A percentile compares a stretch with the other conserved stretches of the same genome.
These are phyloP conservation scores for Gymnorhina tibicen DNA, from an alignment of 2,113 vertebrate genomes.

Conservation along the genomic window DNA sequence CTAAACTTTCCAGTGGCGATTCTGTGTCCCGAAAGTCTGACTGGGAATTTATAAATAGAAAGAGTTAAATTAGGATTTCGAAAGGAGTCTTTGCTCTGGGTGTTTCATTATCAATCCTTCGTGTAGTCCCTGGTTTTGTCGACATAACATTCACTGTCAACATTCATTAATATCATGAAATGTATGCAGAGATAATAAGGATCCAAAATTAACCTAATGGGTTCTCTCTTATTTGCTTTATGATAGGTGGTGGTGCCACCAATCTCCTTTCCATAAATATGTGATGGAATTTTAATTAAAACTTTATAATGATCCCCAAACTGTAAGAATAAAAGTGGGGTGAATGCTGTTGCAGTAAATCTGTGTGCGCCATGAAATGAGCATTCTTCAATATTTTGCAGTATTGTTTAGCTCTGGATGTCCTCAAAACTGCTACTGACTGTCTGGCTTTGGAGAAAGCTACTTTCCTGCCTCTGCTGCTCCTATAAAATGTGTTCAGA, in stretches of 20 bases:
- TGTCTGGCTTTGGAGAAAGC: neutral
- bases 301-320: neutral
- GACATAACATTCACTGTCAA: neutral
- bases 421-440: conserved; percentile 15
- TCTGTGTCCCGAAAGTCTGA: neutral
- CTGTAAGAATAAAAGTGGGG: neutral
- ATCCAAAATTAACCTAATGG: neutral
- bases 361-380: neutral
- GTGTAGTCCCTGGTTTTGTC: neutral
- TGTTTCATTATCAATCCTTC: neutral
- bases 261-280: neutral
- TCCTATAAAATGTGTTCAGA: conserved; percentile 27
- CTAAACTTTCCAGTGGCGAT: neutral
- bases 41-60: neutral
- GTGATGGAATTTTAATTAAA: neutral
- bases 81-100: neutral
- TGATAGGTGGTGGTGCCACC: neutral
- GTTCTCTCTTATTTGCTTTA: neutral
- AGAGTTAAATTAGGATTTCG: neutral
- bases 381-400: neutral
- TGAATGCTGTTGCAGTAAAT: neutral
- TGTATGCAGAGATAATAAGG: neutral
- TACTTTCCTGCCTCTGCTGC: conserved; percentile 2
- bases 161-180: neutral
- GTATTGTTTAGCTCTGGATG: neutral